A percentile compares a stretch with the other conserved stretches of the same genome.
These are phyloP conservation scores for Atopsyche davidsoni DNA, from an alignment of 1,140 invertebrate species.

Conservation along the genomic window DNA sequence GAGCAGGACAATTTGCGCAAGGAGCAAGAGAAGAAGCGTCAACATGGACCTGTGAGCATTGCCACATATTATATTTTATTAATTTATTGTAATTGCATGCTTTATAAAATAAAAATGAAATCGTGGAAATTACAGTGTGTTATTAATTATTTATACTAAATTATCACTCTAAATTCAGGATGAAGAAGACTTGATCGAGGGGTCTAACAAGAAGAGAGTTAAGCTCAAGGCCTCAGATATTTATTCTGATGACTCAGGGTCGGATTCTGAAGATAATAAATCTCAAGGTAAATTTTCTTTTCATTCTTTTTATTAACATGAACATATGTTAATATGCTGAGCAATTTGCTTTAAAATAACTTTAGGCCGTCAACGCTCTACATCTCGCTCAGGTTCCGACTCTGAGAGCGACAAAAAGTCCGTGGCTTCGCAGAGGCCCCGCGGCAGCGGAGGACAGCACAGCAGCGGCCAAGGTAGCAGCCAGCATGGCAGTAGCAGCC, in stretches of 20 bases:
- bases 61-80: not conserved
- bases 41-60: conserved; percentile 1
- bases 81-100: too few species aligned
- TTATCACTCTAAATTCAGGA: conserved; percentile 33
- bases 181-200: conserved; percentile 51
- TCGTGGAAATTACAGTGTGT: not conserved
- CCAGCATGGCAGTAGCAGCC: too few species aligned
- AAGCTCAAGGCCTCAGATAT: conserved; percentile 90
- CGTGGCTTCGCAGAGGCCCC: conserved; percentile 25
- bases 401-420: conserved; percentile 52
- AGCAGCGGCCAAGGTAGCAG: too few species aligned
- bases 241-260: conserved; percentile 91
- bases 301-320: too few species aligned
- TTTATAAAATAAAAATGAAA: too few species aligned
- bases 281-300: conserved; percentile 18
- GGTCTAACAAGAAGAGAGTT: conserved; percentile 46
- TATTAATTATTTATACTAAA: not conserved
- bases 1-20: conserved; percentile 49
- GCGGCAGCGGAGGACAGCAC: conserved; percentile 29
- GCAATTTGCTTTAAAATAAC: too few species aligned
- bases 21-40: conserved; percentile 54
- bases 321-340: too few species aligned
- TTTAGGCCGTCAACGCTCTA: conserved; percentile 20
- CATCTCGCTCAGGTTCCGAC: conserved; percentile 36
- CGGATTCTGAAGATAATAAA: conserved; percentile 61